Evolutionary conservation across 2,888 invertebrate species (phyloP).

Genomic region (Lottia gigantea): DNA sequence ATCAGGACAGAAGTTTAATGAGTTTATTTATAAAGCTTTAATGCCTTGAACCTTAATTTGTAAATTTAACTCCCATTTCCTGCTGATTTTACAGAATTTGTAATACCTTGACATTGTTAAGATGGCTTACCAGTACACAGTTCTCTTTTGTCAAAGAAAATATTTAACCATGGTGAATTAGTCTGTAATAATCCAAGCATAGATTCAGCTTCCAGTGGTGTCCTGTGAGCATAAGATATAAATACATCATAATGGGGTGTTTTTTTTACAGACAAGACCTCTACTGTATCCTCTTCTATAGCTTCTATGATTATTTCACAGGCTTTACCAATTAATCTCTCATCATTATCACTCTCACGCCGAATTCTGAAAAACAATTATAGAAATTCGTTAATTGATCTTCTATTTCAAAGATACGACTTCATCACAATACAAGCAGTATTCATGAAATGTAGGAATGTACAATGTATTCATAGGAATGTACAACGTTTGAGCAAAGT

Average conservation of each 20-base stretch:
- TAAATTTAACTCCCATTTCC: too few species aligned
- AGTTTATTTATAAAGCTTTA: too few species aligned
- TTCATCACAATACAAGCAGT: too few species aligned
- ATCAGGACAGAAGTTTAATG: too few species aligned
- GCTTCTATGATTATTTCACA: constrained; percentile 6
- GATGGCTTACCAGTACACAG: constrained; percentile 59
- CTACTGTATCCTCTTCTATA: constrained; percentile 38
- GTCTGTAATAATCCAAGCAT: constrained; percentile 43
- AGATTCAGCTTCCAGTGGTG: constrained; percentile 43
- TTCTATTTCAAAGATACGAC: too few species aligned
- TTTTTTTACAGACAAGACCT: constrained; percentile 12
- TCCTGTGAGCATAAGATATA: constrained; percentile 62
- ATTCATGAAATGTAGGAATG: too few species aligned
- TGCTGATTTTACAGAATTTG: too few species aligned
- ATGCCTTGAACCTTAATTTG: too few species aligned
- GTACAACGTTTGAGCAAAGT: too few species aligned
- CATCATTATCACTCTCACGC: neutral
- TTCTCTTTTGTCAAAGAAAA: constrained; percentile 63
- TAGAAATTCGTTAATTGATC: too few species aligned
- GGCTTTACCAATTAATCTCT: neutral
- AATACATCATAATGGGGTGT: constrained; percentile 57
- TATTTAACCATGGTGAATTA: constrained; percentile 44
- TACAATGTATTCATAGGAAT: too few species aligned
- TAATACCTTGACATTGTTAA: too few species aligned
- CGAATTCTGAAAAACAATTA: neutral